Evolutionary conservation across 2,888 invertebrate species (phyloP).

Genomic region (Pelosia muscerda): DNA sequence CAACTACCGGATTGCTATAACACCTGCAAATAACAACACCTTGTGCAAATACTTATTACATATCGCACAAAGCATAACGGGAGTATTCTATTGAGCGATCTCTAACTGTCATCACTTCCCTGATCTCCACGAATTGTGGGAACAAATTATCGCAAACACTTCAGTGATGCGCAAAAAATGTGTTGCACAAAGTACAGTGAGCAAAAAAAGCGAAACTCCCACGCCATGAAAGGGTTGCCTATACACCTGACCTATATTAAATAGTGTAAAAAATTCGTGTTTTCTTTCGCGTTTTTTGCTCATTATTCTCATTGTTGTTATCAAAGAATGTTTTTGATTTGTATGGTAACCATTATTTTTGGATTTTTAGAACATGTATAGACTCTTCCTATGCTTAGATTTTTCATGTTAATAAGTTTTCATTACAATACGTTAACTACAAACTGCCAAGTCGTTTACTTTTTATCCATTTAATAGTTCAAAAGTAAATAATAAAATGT

Average conservation of each 20-base stretch:
- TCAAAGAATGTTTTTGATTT: constrained; percentile 65
- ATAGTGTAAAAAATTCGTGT: constrained; percentile 69
- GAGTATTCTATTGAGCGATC: constrained; percentile 68
- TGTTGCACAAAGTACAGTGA: constrained; percentile 74
- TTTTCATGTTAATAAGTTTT: background rate
- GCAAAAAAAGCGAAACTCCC: constrained; percentile 80
- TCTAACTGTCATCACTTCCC: constrained; percentile 83
- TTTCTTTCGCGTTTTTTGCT: constrained; percentile 81
- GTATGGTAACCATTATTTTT: constrained; percentile 60
- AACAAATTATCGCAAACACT: constrained; percentile 87
- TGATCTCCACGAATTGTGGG: constrained; percentile 78
- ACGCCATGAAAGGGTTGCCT: constrained; percentile 84
- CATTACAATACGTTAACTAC: background rate
- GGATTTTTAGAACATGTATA: constrained; percentile 6
- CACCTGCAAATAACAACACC: constrained; percentile 39
- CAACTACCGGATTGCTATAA: constrained; percentile 29
- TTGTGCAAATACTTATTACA: constrained; percentile 49
- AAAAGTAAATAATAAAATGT: background rate
- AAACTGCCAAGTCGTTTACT: background rate
- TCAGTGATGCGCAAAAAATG: constrained; percentile 71
- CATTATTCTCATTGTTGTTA: constrained; percentile 73
- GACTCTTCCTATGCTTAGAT: background rate
- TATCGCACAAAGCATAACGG: constrained; percentile 65
- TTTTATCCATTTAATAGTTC: background rate
- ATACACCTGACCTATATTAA: constrained; percentile 86